Evolutionary conservation across 1,140 invertebrate genomes (phyloP).

Genomic region (Pomacea maculata): DNA sequence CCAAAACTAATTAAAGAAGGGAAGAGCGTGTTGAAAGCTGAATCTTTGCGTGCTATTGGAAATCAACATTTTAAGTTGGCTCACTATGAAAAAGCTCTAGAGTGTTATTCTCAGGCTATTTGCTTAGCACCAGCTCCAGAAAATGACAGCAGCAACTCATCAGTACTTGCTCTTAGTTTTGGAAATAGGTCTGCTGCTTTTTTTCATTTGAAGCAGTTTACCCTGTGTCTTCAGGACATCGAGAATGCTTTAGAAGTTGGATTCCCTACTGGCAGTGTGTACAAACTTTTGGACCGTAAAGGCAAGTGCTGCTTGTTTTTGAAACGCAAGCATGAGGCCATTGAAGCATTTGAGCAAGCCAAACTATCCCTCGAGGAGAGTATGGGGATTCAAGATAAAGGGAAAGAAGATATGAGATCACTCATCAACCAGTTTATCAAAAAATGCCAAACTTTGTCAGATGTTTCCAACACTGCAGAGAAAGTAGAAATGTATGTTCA

Average conservation of each 20-base stretch:
- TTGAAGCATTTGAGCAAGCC: conserved; percentile 70
- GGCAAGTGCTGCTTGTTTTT: conserved; percentile 81
- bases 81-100: conserved; percentile 78
- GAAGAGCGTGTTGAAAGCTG: conserved; percentile 75
- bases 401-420: conserved; percentile 73
- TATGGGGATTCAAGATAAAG: conserved; percentile 73
- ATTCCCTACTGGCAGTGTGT: conserved; percentile 79
- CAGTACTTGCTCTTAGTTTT: conserved; percentile 74
- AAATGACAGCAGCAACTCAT: conserved; percentile 19
- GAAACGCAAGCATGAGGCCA: conserved; percentile 69
- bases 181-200: conserved; percentile 86
- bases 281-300: conserved; percentile 81
- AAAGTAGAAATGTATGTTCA: conserved; percentile 29
- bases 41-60: conserved; percentile 77
- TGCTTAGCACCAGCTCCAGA: conserved; percentile 50
- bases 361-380: conserved; percentile 74
- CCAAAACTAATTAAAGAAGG: conserved; percentile 36
- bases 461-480: conserved; percentile 9
- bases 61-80: conserved; percentile 82
- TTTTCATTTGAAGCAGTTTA: conserved; percentile 79
- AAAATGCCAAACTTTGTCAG: conserved; percentile 31
- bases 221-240: conserved; percentile 73
- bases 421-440: conserved; percentile 72
- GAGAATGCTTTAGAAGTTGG: conserved; percentile 74
- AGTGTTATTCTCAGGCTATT: conserved; percentile 76